Evolutionary conservation across 2,113 vertebrate species (phyloP).

Genomic region (Pheucticus melanocephalus): DNA sequence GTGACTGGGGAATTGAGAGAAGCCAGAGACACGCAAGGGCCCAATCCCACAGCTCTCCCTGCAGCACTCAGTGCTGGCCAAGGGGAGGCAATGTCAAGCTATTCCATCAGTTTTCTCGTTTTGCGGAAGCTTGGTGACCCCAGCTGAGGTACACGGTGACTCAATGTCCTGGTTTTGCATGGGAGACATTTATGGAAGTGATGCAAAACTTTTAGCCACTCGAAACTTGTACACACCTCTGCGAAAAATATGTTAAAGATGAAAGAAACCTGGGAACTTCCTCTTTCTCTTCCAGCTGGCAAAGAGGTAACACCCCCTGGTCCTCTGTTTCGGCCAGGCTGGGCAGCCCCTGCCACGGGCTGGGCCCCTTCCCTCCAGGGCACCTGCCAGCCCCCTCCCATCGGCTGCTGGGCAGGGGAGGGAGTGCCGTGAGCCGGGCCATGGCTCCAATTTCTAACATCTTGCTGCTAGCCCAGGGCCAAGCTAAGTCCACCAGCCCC

Average conservation of each 20-base stretch:
- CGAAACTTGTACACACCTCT: neutral
- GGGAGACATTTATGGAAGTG: neutral
- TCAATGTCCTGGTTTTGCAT: neutral
- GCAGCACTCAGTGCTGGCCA: neutral
- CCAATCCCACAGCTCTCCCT: neutral
- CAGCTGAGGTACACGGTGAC: neutral
- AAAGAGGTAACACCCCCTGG: neutral
- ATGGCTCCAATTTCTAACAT: neutral
- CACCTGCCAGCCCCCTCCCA: neutral
- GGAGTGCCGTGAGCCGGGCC: neutral
- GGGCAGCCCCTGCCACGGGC: neutral
- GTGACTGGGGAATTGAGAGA: neutral
- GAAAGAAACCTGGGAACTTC: neutral
- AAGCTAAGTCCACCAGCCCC: neutral
- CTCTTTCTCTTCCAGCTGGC: neutral
- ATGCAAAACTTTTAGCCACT: neutral
- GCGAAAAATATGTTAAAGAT: neutral
- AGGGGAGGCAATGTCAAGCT: neutral
- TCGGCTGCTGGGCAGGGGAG: neutral
- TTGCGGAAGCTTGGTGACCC: neutral
- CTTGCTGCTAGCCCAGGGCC: too few species aligned
- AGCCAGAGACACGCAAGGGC: neutral
- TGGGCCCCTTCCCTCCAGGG: neutral
- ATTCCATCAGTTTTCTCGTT: neutral
- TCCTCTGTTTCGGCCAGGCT: neutral